A percentile compares a stretch with the other conserved stretches of the same genome.
Conservation (phyloP, 1,140 invertebrate species). For the Tigriopus japonicus region DNA sequence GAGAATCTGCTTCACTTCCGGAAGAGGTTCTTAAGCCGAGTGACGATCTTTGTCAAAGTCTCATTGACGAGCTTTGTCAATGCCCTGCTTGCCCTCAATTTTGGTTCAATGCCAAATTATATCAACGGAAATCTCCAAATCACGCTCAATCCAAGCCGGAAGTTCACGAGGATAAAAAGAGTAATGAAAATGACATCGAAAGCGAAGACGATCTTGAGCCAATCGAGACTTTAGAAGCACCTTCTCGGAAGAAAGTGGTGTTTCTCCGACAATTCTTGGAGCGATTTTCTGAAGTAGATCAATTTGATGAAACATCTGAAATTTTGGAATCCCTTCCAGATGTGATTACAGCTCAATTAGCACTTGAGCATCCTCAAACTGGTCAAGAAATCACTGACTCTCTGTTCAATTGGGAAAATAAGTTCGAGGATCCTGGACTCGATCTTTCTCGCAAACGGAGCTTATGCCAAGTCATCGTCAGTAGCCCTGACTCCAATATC, state of each 20-base stretch:
- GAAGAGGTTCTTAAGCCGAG: neutral
- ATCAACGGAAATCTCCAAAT: neutral
- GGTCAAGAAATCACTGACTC: neutral
- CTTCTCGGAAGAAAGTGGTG: neutral
- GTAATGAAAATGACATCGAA: neutral
- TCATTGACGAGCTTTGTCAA: no score
- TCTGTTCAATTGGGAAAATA: neutral
- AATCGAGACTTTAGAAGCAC: conserved; percentile 3
- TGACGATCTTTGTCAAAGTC: no score
- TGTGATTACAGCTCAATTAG: neutral
- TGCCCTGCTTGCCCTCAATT: no score
- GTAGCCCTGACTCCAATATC: neutral
- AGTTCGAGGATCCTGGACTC: neutral
- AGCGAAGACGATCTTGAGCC: conserved; percentile 5
- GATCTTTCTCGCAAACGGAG: neutral
- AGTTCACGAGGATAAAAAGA: neutral
- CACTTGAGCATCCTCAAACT: neutral
- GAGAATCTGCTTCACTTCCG: neutral
- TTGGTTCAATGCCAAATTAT: no score
- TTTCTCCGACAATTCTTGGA: conserved; percentile 5
- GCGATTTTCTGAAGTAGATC: neutral
- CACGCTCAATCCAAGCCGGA: neutral
- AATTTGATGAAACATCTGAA: neutral
- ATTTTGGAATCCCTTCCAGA: neutral
- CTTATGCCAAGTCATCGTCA: conserved; percentile 11